phyloP scores from a whole-genome alignment of 1,140 invertebrate species.

The Euura saliciscinereae region DNA sequence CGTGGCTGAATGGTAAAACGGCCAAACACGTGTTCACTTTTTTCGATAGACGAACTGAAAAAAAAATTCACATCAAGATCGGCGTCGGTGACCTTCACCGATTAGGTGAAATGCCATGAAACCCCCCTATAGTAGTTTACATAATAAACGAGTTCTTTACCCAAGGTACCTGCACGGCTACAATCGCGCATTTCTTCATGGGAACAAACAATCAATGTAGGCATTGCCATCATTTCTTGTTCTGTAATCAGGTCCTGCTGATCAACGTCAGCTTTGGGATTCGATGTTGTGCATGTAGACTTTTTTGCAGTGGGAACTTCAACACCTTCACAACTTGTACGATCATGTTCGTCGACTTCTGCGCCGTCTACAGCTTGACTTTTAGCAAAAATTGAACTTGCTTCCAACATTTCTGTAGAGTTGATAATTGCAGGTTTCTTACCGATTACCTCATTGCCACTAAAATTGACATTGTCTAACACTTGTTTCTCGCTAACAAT shows the following conservation, averaged over 20 bases:
- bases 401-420: slow-evolving; percentile 9
- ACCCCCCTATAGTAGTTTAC: too few species aligned
- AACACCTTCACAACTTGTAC: slow-evolving; percentile 13
- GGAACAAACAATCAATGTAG: slow-evolving; percentile 48
- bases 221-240: slow-evolving; percentile 34
- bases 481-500: slow-evolving; percentile 17
- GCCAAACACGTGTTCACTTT: too few species aligned
- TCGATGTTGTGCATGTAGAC: background rate
- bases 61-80: too few species aligned
- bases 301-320: slow-evolving; percentile 10
- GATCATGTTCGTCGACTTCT: background rate
- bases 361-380: background rate
- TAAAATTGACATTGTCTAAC: background rate
- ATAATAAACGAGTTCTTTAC: background rate
- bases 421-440: slow-evolving; percentile 7
- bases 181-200: slow-evolving; percentile 33
- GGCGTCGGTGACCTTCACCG: too few species aligned
- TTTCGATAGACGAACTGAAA: too few species aligned
- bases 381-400: background rate
- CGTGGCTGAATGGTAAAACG: too few species aligned
- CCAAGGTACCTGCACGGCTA: background rate
- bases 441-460: background rate
- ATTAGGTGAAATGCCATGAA: too few species aligned
- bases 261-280: background rate
- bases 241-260: slow-evolving; percentile 9